phyloP scores from a whole-genome alignment of 2,888 invertebrate genomes.

The Platypus cylindrus region DNA sequence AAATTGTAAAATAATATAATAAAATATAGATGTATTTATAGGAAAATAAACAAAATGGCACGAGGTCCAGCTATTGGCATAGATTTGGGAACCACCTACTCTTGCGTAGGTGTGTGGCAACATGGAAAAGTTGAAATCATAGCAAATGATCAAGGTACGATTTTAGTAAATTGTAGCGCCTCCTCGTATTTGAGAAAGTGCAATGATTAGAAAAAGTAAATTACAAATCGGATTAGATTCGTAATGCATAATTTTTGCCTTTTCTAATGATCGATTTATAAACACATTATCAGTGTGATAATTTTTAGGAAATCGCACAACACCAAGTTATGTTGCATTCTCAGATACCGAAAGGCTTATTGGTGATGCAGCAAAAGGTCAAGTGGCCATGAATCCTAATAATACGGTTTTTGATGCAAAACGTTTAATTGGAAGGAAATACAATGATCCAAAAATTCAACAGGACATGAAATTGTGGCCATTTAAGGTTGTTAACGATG shows the following conservation, averaged over 20 bases:
- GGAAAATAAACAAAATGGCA: slow-evolving; percentile 14
- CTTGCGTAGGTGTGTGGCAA: slow-evolving; percentile 57
- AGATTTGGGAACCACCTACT: slow-evolving; percentile 78
- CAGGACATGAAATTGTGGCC: slow-evolving; percentile 75
- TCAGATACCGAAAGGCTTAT: slow-evolving; percentile 51
- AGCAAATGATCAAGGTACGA: slow-evolving; percentile 7
- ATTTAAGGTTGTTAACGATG: slow-evolving; percentile 54
- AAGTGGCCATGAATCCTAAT: slow-evolving; percentile 54
- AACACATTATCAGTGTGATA: too few species aligned
- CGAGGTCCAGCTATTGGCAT: slow-evolving; percentile 55
- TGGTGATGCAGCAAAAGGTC: slow-evolving; percentile 54
- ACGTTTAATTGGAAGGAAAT: slow-evolving; percentile 67
- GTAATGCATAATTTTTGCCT: too few species aligned
- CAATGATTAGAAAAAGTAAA: too few species aligned
- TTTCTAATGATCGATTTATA: too few species aligned
- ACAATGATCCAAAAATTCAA: slow-evolving; percentile 58
- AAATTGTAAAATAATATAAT: too few species aligned
- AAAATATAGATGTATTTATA: too few species aligned
- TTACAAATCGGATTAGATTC: too few species aligned
- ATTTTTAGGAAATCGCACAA: slow-evolving; percentile 51
- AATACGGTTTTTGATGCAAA: slow-evolving; percentile 58
- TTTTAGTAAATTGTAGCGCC: not conserved
- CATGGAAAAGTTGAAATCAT: slow-evolving; percentile 7
- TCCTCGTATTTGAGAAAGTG: too few species aligned
- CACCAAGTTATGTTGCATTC: slow-evolving; percentile 60